Evolutionary conservation across 2,797 vertebrate species (phyloP), one percentile per base, ranked within the genome.

Genomic region (Tarsius wallacei): DNA sequence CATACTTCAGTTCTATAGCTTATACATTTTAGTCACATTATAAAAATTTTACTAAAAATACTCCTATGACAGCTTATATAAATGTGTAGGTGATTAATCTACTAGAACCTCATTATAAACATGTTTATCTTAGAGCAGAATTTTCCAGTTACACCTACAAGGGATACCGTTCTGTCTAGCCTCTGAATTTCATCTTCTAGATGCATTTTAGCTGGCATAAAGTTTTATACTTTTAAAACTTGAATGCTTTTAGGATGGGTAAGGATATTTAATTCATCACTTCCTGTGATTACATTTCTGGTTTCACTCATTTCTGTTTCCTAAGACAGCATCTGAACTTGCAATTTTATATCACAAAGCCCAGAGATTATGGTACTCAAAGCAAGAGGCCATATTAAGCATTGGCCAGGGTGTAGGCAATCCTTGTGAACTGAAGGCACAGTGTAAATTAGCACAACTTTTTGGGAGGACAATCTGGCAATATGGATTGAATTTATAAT

Each of bases 261-360:
- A 87, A 66, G 31, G 53, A 80, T 59, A 19, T 88, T 74, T 87
- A 93, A 87, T 66, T 73, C 6, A 49, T 76, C 55, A 66, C 14
- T 80, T 49, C 21, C 66, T 73, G 42, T 74, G 74, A 84, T 42
- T 91, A 66, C 4, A 76, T 68, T 85, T 81, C 77, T 16, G 64
- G 13, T 24, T 51, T 70, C 33, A 87, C 19, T 85, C 51, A 87
- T 55, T 91, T 81, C 78, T 77, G 21, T 92, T 91, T 92, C 64
- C 90, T 96, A 42, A 91, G 64, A 66, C n/a, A 3, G 7, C 26
- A 68, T 63, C n/a, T 76, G 66, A 92, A 42, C 53, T 87, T 80
- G 51, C 5, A 81, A 51, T 87, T 95, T 90, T 88, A 49, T 63
- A 74, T 84, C 59, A 88, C 36, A 78, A 87, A 78, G n/a, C 28